A percentile compares a stretch with the other conserved stretches of the same genome.
Conservation (phyloP, 1,140 invertebrate genomes). For the Bombus haemorrhoidalis region DNA sequence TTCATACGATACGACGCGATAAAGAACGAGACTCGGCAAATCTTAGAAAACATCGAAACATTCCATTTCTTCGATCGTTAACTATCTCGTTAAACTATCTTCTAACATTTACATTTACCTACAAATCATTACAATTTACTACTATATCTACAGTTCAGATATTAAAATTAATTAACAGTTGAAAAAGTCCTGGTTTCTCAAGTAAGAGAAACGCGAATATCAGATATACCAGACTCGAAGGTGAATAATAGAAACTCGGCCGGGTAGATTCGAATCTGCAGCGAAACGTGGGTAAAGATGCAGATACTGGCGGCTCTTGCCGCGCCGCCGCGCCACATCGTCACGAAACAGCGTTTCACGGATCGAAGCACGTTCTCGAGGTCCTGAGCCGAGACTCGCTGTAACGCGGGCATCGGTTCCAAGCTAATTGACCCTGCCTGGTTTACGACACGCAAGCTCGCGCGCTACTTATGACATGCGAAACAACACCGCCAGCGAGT, state of each 20-base stretch:
- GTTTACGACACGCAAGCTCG: slow-evolving; percentile 64
- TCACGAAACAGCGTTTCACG: slow-evolving; percentile 2
- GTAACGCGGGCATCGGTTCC: slow-evolving; percentile 44
- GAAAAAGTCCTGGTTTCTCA: background rate
- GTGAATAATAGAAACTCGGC: slow-evolving; percentile 5
- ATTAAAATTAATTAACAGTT: background rate
- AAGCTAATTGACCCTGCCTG: slow-evolving; percentile 56
- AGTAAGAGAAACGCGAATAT: background rate
- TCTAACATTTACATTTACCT: background rate
- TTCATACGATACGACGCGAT: background rate
- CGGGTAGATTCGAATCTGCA: background rate
- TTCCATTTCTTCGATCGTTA: too few species aligned
- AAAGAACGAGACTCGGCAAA: background rate
- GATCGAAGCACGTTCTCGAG: background rate
- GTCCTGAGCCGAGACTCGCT: slow-evolving; percentile 14
- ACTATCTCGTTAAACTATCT: background rate
- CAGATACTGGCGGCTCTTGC: background rate
- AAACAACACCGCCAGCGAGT: background rate
- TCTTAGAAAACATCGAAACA: too few species aligned
- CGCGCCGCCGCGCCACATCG: background rate
- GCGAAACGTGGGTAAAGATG: background rate
- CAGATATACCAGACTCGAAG: background rate
- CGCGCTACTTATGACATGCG: slow-evolving; percentile 35
- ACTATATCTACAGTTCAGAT: background rate
- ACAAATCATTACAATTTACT: too few species aligned